Base-by-base conservation (phyloP, 2,113 vertebrate species). In the Python bivittatus region DNA sequence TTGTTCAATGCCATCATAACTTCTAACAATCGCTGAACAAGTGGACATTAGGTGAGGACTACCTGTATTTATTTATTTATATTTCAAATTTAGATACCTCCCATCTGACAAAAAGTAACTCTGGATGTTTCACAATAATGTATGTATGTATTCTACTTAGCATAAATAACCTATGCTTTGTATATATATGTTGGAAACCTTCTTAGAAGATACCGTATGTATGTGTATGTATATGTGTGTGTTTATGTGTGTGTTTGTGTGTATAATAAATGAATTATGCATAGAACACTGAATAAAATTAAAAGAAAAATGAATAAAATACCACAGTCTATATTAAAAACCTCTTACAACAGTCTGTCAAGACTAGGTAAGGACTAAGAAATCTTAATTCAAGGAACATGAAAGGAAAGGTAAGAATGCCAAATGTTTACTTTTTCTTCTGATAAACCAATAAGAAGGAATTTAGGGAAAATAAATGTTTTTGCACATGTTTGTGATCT, bases 321-420 rank as follows among this genome's bases (percentile, higher is more conserved):
- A 87, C 23, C 61, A 79, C 38, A 42, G 13, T 48, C 33, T 20
- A 91, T 3, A 90, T 6, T 84, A 58, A 79, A 92, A 93, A 88
- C 1, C 12, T 42, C 3, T 54, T 92, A 91, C 88, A 88, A 85
- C 52, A 88, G 3, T 42, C 91, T 11, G 60, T 0, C 1, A 0
- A 93, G 88, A 1, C 68, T n/a, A 44, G 1, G 1, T 3, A 72
- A 92, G 7, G 42, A 91, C 54, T 61, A 91, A 61, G 52, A 94
- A 93, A 92, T 72, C 3, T 38, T 91, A 87, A 20, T 93, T 90
- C 25, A 92, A 90, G 58, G 12, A 95, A 33, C 15, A 89, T 6
- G 92, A 84, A 94, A 85, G 27, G 5, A 3, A 56, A 84, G 84
- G 54, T 29, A 91, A 88, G 29, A 56, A 42, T 86, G 4, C 4